Conservation (phyloP, 2,113 vertebrate genomes). For the Lophius piscatorius region DNA sequence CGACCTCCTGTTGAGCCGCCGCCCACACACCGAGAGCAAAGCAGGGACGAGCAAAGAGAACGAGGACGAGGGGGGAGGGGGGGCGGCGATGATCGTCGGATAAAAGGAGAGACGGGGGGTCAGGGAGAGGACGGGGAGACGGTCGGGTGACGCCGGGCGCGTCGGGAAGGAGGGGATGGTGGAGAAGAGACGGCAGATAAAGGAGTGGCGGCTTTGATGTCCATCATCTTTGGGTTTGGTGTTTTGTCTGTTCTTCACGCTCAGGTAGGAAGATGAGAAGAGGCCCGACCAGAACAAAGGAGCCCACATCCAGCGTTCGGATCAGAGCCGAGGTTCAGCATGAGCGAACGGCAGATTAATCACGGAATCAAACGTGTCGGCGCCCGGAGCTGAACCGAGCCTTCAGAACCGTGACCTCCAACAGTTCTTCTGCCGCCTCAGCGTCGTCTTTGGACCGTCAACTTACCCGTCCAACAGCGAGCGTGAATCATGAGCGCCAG, state of each 20-base stretch:
- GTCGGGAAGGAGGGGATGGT: background rate
- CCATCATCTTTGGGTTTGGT: constrained; percentile 48
- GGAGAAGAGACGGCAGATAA: constrained; percentile 36
- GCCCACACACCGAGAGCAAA: constrained; percentile 63
- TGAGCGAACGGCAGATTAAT: constrained; percentile 24
- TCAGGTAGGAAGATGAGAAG: constrained; percentile 55
- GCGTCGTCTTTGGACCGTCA: no score
- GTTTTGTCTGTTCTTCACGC: constrained; percentile 71
- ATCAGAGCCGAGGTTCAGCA: constrained; percentile 32
- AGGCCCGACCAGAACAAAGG: constrained; percentile 54
- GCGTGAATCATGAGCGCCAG: no score
- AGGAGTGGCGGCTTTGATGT: constrained; percentile 62
- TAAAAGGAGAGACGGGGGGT: constrained; percentile 56
- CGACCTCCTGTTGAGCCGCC: constrained; percentile 64
- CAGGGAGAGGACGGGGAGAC: constrained; percentile 47
- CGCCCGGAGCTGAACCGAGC: no score
- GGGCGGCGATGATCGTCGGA: constrained; percentile 52
- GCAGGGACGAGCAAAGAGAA: constrained; percentile 41
- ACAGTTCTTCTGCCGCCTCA: no score
- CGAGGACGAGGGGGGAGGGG: background rate
- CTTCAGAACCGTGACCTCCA: no score
- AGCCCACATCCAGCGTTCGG: constrained; percentile 41
- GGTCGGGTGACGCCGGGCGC: constrained; percentile 20
- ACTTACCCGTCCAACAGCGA: no score
- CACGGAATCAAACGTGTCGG: no score